Conservation (phyloP, 2,797 vertebrate genomes). For the Spondyliosoma cantharus region DNA sequence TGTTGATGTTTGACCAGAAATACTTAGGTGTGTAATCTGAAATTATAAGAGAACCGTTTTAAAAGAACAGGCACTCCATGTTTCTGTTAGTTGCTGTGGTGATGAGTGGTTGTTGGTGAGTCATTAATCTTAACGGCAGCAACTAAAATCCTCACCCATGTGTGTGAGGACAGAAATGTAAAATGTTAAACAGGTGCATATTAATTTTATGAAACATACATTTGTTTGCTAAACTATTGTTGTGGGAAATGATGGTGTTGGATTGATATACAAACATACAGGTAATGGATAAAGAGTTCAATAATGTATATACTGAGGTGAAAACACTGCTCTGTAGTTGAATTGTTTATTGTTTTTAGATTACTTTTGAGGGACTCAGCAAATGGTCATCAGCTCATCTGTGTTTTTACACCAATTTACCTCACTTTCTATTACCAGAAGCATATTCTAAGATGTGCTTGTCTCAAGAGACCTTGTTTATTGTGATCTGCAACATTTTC, state of each 20-base stretch:
- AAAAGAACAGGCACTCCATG: conserved; percentile 3
- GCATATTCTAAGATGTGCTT: conserved; percentile 8
- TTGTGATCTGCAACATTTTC: conserved; percentile 5
- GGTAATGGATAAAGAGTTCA: conserved; percentile 5
- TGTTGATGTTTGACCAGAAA: conserved; percentile 37
- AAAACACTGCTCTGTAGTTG: conserved; percentile 3
- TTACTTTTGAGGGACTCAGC: conserved; percentile 5
- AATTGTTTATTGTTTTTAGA: conserved; percentile 18
- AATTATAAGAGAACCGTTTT: conserved; percentile 2
- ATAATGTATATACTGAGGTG: not conserved
- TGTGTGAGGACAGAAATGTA: conserved; percentile 8
- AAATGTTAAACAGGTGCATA: conserved; percentile 21
- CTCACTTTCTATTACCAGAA: conserved; percentile 20
- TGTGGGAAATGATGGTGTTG: conserved; percentile 2
- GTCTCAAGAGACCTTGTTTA: conserved; percentile 22
- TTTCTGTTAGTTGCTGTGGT: not conserved
- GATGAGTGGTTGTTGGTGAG: conserved; percentile 17
- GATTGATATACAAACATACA: conserved; percentile 14
- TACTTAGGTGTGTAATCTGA: conserved; percentile 26
- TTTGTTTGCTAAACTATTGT: not conserved
- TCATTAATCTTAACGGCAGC: conserved; percentile 25
- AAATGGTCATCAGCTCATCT: conserved; percentile 26
- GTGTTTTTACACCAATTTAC: conserved; percentile 20
- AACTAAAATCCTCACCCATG: conserved; percentile 6
- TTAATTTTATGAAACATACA: conserved; percentile 33